A percentile compares a stretch with the other conserved stretches of the same genome.
Conservation (phyloP, 2,888 invertebrate species). For the Rhodophaea formosa region DNA sequence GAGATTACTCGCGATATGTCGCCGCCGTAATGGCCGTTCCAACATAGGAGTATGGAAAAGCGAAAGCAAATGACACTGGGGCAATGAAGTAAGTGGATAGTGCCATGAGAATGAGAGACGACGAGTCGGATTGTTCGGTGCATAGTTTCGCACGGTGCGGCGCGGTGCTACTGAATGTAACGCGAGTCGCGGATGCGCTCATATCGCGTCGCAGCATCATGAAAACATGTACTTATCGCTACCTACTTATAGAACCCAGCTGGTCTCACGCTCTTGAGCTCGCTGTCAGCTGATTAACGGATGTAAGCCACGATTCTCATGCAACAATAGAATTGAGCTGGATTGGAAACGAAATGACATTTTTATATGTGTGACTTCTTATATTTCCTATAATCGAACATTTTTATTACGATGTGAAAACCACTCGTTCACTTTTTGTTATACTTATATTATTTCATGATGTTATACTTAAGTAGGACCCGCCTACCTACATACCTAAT, state of each 20-base stretch:
- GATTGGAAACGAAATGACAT: constrained; percentile 9
- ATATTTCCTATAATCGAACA: not conserved
- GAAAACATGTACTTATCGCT: constrained; percentile 31
- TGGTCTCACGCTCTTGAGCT: constrained; percentile 54
- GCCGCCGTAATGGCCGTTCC: too few species aligned
- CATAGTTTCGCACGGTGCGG: constrained; percentile 69
- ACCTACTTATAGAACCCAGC: constrained; percentile 25
- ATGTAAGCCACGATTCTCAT: constrained; percentile 16
- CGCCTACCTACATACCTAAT: not conserved
- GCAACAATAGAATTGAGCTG: constrained; percentile 17
- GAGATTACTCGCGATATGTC: too few species aligned
- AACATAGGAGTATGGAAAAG: not conserved
- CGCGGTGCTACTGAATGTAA: constrained; percentile 20
- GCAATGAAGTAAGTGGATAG: not conserved
- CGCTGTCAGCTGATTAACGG: constrained; percentile 47
- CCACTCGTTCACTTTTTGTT: not conserved
- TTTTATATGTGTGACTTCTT: not conserved
- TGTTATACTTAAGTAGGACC: not conserved
- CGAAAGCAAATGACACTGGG: constrained; percentile 1
- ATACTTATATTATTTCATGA: not conserved
- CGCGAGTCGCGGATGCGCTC: constrained; percentile 35
- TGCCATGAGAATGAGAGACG: not conserved
- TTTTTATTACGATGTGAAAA: not conserved
- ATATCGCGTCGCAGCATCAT: constrained; percentile 34
- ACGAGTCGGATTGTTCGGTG: constrained; percentile 22